Evolutionary conservation across 2,113 vertebrate species (phyloP).

Genomic region (Psilopogon haemacephalus): DNA sequence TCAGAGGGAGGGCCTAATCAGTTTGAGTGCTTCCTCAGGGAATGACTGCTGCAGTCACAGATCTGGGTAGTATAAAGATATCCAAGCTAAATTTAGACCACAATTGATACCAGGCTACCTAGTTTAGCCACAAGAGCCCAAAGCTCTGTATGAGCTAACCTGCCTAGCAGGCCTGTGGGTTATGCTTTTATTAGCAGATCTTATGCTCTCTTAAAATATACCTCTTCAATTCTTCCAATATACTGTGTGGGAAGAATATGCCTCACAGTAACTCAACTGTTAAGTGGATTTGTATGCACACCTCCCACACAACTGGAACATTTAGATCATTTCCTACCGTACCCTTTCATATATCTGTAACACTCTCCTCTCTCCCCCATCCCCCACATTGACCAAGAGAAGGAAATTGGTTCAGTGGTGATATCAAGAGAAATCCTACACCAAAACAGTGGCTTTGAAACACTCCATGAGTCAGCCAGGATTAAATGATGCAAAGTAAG

Average conservation of each 20-base stretch:
- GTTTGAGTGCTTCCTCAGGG: not conserved
- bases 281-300: conserved; percentile 7
- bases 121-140: not conserved
- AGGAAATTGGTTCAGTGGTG: not conserved
- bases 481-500: not conserved
- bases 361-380: too few species aligned
- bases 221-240: not conserved
- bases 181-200: not conserved
- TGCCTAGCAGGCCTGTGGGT: not conserved
- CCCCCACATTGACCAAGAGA: not conserved
- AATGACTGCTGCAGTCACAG: not conserved
- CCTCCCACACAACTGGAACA: not conserved
- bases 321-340: not conserved
- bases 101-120: not conserved
- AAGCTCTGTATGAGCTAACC: not conserved
- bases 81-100: not conserved
- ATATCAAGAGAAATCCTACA: not conserved
- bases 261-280: not conserved
- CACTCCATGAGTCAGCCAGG: not conserved
- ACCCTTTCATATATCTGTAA: too few species aligned
- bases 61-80: not conserved
- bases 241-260: not conserved
- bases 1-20: not conserved
- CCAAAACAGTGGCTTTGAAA: not conserved
- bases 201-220: not conserved